A percentile compares a stretch with the other conserved stretches of the same genome.
These are phyloP conservation scores for Ctenoplectra terminalis DNA, from an alignment of 1,140 invertebrate genomes.

Conservation along the genomic window DNA sequence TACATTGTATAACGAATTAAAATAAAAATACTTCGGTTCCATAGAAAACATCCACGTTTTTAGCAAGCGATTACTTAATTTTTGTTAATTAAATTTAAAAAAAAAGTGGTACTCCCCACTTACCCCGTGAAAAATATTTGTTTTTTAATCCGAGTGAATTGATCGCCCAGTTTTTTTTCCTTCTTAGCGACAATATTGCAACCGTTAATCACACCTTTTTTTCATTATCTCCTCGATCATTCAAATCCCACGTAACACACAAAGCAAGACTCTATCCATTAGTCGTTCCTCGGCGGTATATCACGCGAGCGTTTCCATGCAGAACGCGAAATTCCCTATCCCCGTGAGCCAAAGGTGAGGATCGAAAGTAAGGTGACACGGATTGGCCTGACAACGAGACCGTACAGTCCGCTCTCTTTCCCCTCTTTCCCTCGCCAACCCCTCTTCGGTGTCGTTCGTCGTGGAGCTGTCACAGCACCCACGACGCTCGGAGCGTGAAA, in stretches of 20 bases:
- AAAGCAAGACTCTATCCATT: conserved; percentile 1
- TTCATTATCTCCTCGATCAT: not conserved
- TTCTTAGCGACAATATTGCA: not conserved
- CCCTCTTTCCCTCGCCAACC: not conserved
- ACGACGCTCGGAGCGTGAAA: conserved; percentile 75
- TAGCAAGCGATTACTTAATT: too few relatives aligned
- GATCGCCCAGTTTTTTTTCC: not conserved
- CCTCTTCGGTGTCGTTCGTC: not conserved
- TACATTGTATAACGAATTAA: too few relatives aligned
- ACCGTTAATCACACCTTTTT: not conserved
- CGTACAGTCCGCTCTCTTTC: conserved; percentile 34
- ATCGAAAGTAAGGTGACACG: conserved; percentile 63
- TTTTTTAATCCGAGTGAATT: too few relatives aligned
- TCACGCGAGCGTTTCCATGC: conserved; percentile 34
- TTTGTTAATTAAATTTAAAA: too few relatives aligned
- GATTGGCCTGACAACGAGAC: conserved; percentile 58
- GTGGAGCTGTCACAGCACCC: conserved; percentile 55
- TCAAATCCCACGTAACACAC: not conserved
- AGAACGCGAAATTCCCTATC: conserved; percentile 32
- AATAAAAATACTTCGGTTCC: too few relatives aligned
- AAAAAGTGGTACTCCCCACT: too few relatives aligned
- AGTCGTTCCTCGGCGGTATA: not conserved
- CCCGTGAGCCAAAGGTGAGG: conserved; percentile 52
- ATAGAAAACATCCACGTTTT: too few relatives aligned
- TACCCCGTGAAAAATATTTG: too few relatives aligned